These are phyloP conservation scores for Sparidentex hasta DNA, from an alignment of 2,797 vertebrate species.

Conservation along the genomic window DNA sequence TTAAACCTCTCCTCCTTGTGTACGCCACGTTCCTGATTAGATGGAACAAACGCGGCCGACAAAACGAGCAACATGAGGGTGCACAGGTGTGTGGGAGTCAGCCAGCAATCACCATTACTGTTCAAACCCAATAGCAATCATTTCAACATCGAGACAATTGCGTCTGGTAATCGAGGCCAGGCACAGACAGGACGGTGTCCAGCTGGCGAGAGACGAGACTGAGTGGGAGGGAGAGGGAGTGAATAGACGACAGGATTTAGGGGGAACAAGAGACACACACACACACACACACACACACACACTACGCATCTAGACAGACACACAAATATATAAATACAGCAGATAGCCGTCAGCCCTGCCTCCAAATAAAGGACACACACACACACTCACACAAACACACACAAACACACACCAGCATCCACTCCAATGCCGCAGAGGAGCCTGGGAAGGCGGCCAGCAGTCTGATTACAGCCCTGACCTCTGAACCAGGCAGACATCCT, in stretches of 20 bases:
- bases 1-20: slow-evolving; percentile 49
- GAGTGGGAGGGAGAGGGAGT: slow-evolving; percentile 41
- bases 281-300: not conserved
- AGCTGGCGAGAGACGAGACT: slow-evolving; percentile 67
- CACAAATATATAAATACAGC: slow-evolving; percentile 46
- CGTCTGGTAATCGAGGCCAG: slow-evolving; percentile 73
- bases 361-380: slow-evolving; percentile 38
- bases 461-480: slow-evolving; percentile 85
- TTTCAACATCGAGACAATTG: slow-evolving; percentile 77
- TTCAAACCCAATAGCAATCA: slow-evolving; percentile 79
- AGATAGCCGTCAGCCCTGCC: slow-evolving; percentile 49
- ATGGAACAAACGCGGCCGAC: slow-evolving; percentile 64
- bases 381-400: slow-evolving; percentile 8
- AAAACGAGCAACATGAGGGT: slow-evolving; percentile 49
- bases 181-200: slow-evolving; percentile 66
- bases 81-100: slow-evolving; percentile 79
- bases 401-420: slow-evolving; percentile 42
- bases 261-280: slow-evolving; percentile 32
- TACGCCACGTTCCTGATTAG: slow-evolving; percentile 67
- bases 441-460: slow-evolving; percentile 84
- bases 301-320: slow-evolving; percentile 37
- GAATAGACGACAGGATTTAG: slow-evolving; percentile 37
- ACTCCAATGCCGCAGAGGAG: slow-evolving; percentile 60
- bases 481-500: slow-evolving; percentile 77
- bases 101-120: slow-evolving; percentile 81